Evolutionary conservation across 2,797 vertebrate species (phyloP), one percentile per base, ranked within the genome.

Genomic region (Manis pentadactyla): DNA sequence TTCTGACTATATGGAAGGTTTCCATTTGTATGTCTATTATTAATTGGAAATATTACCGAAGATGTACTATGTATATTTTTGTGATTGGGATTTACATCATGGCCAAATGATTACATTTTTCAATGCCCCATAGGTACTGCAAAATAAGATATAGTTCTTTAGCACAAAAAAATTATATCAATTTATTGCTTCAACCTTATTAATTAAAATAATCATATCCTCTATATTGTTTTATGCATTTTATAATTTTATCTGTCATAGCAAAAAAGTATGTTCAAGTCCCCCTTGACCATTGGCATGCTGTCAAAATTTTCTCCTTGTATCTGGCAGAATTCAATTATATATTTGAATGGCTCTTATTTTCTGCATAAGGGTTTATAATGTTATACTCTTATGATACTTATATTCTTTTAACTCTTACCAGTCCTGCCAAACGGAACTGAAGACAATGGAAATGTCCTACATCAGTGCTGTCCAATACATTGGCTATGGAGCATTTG

Each of bases 181-280:
- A 79, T 46, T 63, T 5, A 37, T 64, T 87, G 55, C 42, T 74
- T 79, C 18, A 90, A 77, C 6, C 57, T 77, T 23, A 93, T 17
- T 95, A 85, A 74, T 61, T 91, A 61, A 92, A 96, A 46, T 85
- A 93, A 90, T 42, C 51, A 55, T 6, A 73, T 78, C 42, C 23
- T 78, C 57, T 85, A 39, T 63, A 53, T 61, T n/a, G 4, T 37
- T 82, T 82, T 69, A 71, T 55, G 46, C 9, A 84, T 85, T 73
- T 42, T n/a, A 4, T 23, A 57, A 46, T 93, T 90, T 68, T 90
- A 78, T 14, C 55, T 57, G 13, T 68, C 29, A 59, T 15, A 84
- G n/a, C 34, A 42, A 63, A 85, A 81, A 77, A 49, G 7, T 71
- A 49, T 27, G 7, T 59, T 69, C 61, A 87, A 73, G 3, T 69